Evolutionary conservation across 2,888 invertebrate genomes (phyloP).

Genomic region (Mesorhabditis spiculigera): DNA sequence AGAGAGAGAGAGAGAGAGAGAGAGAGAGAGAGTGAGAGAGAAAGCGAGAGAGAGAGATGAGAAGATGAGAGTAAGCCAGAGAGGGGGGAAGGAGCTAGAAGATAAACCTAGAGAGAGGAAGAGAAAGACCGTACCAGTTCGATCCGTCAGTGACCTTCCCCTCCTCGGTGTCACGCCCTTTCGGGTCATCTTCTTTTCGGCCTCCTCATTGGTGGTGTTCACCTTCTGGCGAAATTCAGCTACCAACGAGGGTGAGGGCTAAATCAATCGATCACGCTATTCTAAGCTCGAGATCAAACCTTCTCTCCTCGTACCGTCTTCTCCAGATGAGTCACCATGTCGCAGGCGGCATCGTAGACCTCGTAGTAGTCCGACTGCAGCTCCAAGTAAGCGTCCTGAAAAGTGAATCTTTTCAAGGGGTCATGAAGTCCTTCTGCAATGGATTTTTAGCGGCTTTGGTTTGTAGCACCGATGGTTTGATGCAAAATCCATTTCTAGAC

Average conservation of each 20-base stretch:
- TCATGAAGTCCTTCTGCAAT: no score
- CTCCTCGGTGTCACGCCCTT: constrained; percentile 1
- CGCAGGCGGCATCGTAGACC: constrained; percentile 5
- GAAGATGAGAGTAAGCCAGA: no score
- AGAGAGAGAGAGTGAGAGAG: no score
- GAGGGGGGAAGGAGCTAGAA: no score
- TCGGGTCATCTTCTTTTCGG: constrained; percentile 6
- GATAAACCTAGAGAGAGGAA: no score
- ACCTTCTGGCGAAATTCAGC: constrained; percentile 1
- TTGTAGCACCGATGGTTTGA: no score
- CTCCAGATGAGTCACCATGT: constrained; percentile 5
- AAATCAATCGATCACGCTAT: no score
- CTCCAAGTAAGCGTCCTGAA: neutral
- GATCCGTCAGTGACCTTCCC: neutral
- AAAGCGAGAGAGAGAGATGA: no score
- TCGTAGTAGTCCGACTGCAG: neutral
- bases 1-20: no score
- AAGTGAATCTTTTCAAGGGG: neutral
- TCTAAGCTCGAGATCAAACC: no score
- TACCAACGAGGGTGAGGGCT: neutral
- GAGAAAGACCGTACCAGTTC: neutral
- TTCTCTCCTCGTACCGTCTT: neutral
- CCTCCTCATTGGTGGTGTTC: neutral
- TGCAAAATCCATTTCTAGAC: no score
- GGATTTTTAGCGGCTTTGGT: no score